Evolutionary conservation across 1,140 invertebrate genomes (phyloP).

Genomic region (Atta cephalotes): DNA sequence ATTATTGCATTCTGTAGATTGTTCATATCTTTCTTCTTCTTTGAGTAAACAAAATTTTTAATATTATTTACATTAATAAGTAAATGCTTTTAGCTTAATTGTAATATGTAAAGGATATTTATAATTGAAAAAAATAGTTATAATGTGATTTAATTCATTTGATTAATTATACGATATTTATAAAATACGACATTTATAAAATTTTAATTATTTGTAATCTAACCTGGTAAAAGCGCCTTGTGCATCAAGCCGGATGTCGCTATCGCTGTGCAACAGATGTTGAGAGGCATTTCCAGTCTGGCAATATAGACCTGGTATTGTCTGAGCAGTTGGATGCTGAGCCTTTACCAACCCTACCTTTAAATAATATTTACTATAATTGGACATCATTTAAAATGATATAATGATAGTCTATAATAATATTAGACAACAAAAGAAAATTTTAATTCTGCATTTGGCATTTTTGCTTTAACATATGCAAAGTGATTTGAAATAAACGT

Average conservation of each 20-base stretch:
- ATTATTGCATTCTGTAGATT: too few species aligned
- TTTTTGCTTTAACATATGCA: background rate
- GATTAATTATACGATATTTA: background rate
- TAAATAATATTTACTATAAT: slow-evolving; percentile 25
- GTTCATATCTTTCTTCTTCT: too few species aligned
- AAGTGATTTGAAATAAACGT: too few species aligned
- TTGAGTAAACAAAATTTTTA: background rate
- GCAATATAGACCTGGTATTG: slow-evolving; percentile 82
- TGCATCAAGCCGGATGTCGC: slow-evolving; percentile 83
- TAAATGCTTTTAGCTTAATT: background rate
- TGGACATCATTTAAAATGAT: background rate
- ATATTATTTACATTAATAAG: background rate
- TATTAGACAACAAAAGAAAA: background rate
- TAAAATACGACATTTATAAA: background rate
- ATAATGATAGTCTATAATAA: background rate
- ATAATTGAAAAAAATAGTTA: background rate
- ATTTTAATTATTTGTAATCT: background rate
- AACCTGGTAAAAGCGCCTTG: slow-evolving; percentile 85
- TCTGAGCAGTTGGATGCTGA: slow-evolving; percentile 84
- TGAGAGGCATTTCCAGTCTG: slow-evolving; percentile 81
- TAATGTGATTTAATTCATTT: background rate
- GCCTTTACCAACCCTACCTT: slow-evolving; percentile 85
- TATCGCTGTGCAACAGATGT: slow-evolving; percentile 83
- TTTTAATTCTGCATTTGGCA: background rate
- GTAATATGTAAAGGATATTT: background rate